Conservation (phyloP, 1,140 invertebrate species). For the Drosophila navojoa region DNA sequence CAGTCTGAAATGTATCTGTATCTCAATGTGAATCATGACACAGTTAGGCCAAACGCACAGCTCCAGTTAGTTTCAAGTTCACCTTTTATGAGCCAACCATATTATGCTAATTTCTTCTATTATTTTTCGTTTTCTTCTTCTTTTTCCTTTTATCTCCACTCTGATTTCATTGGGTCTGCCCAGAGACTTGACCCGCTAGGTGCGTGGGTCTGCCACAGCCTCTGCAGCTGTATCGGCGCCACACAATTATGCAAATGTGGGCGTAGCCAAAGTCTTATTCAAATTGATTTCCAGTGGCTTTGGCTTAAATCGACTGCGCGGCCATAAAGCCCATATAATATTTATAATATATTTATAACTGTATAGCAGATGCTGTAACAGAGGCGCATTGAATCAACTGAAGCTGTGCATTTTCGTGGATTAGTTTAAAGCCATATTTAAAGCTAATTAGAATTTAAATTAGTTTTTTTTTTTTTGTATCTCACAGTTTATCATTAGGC, state of each 20-base stretch:
- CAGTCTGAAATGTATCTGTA: constrained; percentile 48
- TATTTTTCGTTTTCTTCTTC: too few species aligned
- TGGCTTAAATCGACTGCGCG: constrained; percentile 33
- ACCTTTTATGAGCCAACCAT: constrained; percentile 46
- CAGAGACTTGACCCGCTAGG: constrained; percentile 38
- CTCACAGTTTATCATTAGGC: too few species aligned
- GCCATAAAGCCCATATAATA: constrained; percentile 32
- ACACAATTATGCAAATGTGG: constrained; percentile 44
- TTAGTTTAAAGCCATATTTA: constrained; percentile 9
- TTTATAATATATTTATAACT: constrained; percentile 68
- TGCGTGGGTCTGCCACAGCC: constrained; percentile 7
- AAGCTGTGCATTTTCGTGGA: constrained; percentile 3
- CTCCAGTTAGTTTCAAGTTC: constrained; percentile 63
- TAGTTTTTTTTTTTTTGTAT: not conserved
- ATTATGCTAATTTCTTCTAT: constrained; percentile 66
- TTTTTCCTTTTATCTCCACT: not conserved
- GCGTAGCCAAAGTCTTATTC: constrained; percentile 59
- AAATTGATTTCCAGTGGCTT: constrained; percentile 33
- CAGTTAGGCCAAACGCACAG: constrained; percentile 48
- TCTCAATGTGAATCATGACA: constrained; percentile 69
- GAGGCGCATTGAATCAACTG: constrained; percentile 20
- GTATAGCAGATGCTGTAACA: constrained; percentile 30
- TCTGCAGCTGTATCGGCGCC: not conserved
- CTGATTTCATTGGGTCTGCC: not conserved
- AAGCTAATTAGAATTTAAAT: constrained; percentile 4